Evolutionary conservation across 2,888 invertebrate genomes (phyloP).

Genomic region (Dinocampus coccinellae): DNA sequence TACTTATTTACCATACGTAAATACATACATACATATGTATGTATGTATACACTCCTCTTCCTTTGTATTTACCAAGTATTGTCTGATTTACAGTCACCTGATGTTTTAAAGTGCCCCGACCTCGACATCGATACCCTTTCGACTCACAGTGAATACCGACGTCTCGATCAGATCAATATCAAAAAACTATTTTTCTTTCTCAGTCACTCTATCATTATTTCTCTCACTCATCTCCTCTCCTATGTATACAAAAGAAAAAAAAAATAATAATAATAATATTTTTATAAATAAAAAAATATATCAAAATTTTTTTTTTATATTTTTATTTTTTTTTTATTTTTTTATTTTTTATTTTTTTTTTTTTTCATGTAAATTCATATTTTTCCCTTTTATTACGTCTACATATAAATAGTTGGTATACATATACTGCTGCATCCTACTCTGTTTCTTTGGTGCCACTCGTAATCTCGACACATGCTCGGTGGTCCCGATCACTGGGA

Average conservation of each 20-base stretch:
- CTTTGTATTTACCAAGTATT: slow-evolving; percentile 28
- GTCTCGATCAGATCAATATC: slow-evolving; percentile 36
- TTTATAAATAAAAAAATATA: no score
- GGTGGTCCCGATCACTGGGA: slow-evolving; percentile 37
- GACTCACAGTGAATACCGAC: slow-evolving; percentile 38
- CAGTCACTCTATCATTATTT: slow-evolving; percentile 35
- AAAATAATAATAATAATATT: no score
- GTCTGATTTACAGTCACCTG: slow-evolving; percentile 35
- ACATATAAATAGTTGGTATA: neutral
- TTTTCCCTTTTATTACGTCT: neutral
- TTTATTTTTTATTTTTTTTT: neutral
- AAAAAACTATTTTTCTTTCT: slow-evolving; percentile 35
- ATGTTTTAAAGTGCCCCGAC: slow-evolving; percentile 33
- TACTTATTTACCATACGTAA: slow-evolving; percentile 13
- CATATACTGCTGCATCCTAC: neutral
- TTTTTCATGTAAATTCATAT: neutral
- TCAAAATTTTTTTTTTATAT: no score
- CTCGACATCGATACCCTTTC: slow-evolving; percentile 45
- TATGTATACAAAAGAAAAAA: no score
- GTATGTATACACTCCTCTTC: neutral
- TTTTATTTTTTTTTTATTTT: no score
- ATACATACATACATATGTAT: slow-evolving; percentile 4
- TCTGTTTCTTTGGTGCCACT: slow-evolving; percentile 4
- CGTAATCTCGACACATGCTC: slow-evolving; percentile 34
- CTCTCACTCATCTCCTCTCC: slow-evolving; percentile 27